Conservation (phyloP, 2,888 invertebrate species). For the Nesidiocoris tenuis region DNA sequence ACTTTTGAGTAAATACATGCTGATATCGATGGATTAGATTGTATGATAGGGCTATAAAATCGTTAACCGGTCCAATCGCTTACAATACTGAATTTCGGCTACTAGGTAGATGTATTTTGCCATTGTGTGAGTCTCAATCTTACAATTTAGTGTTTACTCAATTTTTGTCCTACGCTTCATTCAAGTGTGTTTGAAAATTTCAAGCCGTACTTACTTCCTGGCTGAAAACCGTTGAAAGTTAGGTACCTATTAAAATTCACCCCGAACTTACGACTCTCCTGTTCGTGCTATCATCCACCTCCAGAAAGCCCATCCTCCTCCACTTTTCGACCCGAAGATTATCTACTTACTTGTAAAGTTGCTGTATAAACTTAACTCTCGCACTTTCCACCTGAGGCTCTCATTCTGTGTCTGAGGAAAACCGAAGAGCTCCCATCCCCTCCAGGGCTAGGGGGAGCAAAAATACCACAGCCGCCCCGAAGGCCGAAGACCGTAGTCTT, state of each 20-base stretch:
- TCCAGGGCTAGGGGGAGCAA: background rate
- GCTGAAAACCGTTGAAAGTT: background rate
- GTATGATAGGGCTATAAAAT: too few species aligned
- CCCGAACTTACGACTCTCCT: background rate
- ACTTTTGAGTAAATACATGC: too few species aligned
- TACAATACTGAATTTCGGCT: too few species aligned
- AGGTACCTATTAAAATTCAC: background rate
- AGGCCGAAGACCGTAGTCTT: background rate
- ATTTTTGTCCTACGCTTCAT: too few species aligned
- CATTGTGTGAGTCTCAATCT: too few species aligned
- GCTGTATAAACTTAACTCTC: background rate
- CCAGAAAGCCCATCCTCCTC: background rate
- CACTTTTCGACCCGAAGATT: background rate
- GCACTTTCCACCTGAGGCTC: background rate
- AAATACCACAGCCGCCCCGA: background rate
- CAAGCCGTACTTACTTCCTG: background rate
- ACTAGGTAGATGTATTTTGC: too few species aligned
- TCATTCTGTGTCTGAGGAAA: background rate
- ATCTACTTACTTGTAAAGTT: background rate
- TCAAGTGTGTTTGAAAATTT: too few species aligned
- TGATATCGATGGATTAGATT: too few species aligned
- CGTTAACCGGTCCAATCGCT: too few species aligned
- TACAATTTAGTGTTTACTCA: too few species aligned
- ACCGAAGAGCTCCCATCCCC: background rate
- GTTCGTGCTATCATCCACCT: background rate